Conservation (phyloP, 2,888 invertebrate species). For the Pasiphila rectangulata region DNA sequence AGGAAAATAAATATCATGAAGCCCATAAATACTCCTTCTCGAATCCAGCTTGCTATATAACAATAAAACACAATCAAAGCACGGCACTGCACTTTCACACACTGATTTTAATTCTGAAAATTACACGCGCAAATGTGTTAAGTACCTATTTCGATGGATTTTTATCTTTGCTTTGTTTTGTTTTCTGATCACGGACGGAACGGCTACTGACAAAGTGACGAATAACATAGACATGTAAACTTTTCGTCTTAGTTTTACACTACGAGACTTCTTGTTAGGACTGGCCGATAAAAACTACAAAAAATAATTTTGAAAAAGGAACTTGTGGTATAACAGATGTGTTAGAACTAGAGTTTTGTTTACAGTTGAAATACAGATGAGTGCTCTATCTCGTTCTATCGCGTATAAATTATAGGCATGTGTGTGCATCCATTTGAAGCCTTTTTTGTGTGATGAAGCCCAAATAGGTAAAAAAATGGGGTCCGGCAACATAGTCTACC, state of each 20-base stretch:
- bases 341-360: conserved; percentile 3
- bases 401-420: conserved; percentile 32
- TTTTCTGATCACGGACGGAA: conserved; percentile 63
- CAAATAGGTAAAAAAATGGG: conserved; percentile 40
- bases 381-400: background rate
- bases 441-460: conserved; percentile 43
- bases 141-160: conserved; percentile 53
- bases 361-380: background rate
- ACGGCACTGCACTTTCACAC: conserved; percentile 33
- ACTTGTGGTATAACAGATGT: background rate
- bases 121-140: conserved; percentile 23
- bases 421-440: conserved; percentile 37
- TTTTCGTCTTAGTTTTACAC: too few relatives aligned
- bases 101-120: conserved; percentile 19
- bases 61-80: conserved; percentile 26
- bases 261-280: too few relatives aligned
- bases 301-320: background rate
- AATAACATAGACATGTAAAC: conserved; percentile 11
- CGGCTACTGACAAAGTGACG: conserved; percentile 44
- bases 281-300: background rate
- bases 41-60: conserved; percentile 57
- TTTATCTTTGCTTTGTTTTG: conserved; percentile 52
- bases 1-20: conserved; percentile 40
- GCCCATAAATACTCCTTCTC: conserved; percentile 52
- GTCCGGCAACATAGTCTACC: conserved; percentile 1